Evolutionary conservation across 2,113 vertebrate species (phyloP).

Genomic region (Miniopterus natalensis): DNA sequence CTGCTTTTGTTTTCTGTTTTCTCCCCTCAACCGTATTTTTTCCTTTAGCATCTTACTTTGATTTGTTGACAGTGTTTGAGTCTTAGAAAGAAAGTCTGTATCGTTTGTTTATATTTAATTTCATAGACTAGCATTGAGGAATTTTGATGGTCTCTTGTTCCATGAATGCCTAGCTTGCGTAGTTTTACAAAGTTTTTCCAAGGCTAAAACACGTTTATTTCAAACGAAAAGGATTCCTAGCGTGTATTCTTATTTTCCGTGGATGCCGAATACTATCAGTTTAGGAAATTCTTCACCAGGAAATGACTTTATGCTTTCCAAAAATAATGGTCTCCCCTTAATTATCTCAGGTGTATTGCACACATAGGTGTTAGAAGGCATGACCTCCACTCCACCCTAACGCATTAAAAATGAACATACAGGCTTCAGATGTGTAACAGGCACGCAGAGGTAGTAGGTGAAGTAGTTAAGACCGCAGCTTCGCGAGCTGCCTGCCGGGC

Average conservation of each 20-base stretch:
- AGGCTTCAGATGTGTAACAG: background rate
- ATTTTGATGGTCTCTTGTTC: slow-evolving; percentile 49
- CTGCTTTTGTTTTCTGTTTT: slow-evolving; percentile 41
- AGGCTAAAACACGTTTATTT: background rate
- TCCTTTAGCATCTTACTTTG: background rate
- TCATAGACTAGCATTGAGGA: background rate
- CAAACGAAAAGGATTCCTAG: slow-evolving; percentile 11
- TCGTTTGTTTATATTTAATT: slow-evolving; percentile 59
- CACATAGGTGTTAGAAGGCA: background rate
- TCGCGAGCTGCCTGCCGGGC: background rate
- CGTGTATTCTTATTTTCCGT: background rate
- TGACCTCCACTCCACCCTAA: background rate
- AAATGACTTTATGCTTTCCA: slow-evolving; percentile 24
- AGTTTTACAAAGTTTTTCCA: slow-evolving; percentile 38
- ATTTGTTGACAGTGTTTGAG: slow-evolving; percentile 39
- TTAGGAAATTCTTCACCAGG: slow-evolving; percentile 36
- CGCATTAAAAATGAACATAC: background rate
- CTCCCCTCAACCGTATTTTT: background rate
- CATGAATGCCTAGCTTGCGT: background rate
- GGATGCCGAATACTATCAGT: background rate
- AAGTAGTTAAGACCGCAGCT: background rate
- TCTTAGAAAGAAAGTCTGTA: slow-evolving; percentile 42
- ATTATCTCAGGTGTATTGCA: background rate
- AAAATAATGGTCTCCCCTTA: background rate
- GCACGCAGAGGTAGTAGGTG: background rate